A percentile compares a stretch with the other conserved stretches of the same genome.
phyloP scores from a whole-genome alignment of 2,113 vertebrate genomes.

The Oncorhynchus keta region DNA sequence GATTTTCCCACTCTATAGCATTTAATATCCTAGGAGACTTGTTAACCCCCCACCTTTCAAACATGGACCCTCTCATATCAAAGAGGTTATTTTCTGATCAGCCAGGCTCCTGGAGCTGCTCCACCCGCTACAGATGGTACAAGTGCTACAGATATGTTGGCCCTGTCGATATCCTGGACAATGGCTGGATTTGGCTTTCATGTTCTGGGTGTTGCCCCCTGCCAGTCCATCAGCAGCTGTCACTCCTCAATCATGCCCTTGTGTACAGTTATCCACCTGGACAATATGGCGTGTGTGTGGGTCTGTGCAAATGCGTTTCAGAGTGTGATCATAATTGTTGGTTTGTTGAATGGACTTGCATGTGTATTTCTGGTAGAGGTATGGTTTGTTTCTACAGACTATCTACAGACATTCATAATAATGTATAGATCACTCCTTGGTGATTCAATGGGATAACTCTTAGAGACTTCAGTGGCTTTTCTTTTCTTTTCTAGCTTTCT shows the following conservation, averaged over 20 bases:
- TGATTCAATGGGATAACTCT: too few relatives aligned
- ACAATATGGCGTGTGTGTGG: conserved; percentile 2
- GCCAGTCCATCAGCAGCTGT: conserved; percentile 52
- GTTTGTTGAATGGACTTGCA: too few relatives aligned
- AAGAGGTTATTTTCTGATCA: conserved; percentile 13
- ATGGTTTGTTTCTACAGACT: too few relatives aligned
- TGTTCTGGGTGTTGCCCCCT: conserved; percentile 15
- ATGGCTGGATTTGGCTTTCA: conserved; percentile 21
- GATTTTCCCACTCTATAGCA: too few relatives aligned
- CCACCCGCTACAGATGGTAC: conserved; percentile 38
- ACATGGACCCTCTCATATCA: conserved; percentile 4
- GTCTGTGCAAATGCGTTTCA: not conserved
- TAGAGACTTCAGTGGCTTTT: too few relatives aligned
- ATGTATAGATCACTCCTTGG: too few relatives aligned
- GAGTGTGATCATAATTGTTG: too few relatives aligned
- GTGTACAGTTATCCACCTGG: not conserved
- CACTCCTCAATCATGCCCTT: conserved; percentile 17
- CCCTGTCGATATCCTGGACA: conserved; percentile 34
- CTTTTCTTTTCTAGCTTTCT: too few relatives aligned
- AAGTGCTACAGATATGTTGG: conserved; percentile 26
- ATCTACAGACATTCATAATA: too few relatives aligned
- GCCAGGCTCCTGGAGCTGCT: conserved; percentile 22
- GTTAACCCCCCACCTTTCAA: not conserved
- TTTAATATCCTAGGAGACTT: too few relatives aligned
- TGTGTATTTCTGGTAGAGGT: too few relatives aligned